Evolutionary conservation across 2,113 vertebrate genomes (phyloP), one percentile per base, ranked within the genome.

Genomic region (Saccopteryx bilineata): DNA sequence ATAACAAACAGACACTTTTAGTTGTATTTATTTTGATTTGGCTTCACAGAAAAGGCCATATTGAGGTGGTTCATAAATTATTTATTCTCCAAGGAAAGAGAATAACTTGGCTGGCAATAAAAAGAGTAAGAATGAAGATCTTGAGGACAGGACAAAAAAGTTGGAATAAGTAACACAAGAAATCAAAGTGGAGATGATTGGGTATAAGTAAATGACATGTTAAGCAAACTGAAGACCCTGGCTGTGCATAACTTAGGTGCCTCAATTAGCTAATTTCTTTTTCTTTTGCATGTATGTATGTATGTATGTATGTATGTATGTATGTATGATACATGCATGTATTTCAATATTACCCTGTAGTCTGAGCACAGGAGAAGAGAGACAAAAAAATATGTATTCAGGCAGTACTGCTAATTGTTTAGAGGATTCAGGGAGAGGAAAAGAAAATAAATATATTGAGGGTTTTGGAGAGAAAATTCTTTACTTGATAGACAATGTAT

Each of bases 1-100:
- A 17, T 63, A 89, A 85, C 2, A 71, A 56, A 50, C 50, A 93
- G 48, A 88, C 10, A 61, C 10, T 87, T 52, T 48, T 23, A 91
- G 0, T 69, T 85, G 14, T 14, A 39, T 56, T 93, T 2, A 24
- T 79, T 95, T 94, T 94, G 21, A 85, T 76, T 95, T 78, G 81
- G n/a, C 15, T n/a, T 87, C 46, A 28, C 5, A 12, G 50, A 87
- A 78, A 83, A 61, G 68, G 24, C 9, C 48, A 69, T 52, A 1
- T 86, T 91, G 87, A 90, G 18, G 33, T 76, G 10, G 1, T 50
- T 78, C 3, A 10, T n/a, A 9, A 28, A 52, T 58, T 78, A 17
- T 83, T 10, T 39, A 6, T 52, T 15, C 23, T 28, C 48, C 69
- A 10, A 85, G 28, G 85, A 78, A 18, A 79, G 28, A 84, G 21